These are phyloP conservation scores for Synanthedon formicaeformis DNA, from an alignment of 2,888 invertebrate species.

Conservation along the genomic window DNA sequence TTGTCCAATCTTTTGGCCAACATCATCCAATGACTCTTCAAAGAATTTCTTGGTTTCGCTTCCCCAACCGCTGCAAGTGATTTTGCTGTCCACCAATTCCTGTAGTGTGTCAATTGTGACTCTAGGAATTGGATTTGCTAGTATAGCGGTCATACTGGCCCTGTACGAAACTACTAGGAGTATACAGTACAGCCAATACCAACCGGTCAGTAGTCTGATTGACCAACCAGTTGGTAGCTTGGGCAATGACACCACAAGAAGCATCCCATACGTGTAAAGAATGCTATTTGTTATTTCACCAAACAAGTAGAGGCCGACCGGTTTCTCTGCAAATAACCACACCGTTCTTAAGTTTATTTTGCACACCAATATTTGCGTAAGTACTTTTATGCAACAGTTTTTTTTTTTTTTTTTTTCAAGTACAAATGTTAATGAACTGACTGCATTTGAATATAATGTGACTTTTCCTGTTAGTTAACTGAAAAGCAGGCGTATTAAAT, in stretches of 20 bases:
- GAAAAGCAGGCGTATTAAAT: too few species aligned
- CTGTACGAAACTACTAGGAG: constrained; percentile 83
- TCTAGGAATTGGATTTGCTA: constrained; percentile 82
- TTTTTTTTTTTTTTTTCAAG: too few species aligned
- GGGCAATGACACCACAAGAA: constrained; percentile 82
- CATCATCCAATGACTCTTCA: constrained; percentile 74
- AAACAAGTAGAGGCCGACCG: constrained; percentile 76
- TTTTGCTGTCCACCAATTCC: constrained; percentile 74
- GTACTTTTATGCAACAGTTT: too few species aligned
- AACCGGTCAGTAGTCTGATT: constrained; percentile 82
- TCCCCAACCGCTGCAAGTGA: constrained; percentile 80
- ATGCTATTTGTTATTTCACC: constrained; percentile 79
- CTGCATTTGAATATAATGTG: too few species aligned
- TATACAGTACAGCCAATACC: constrained; percentile 89
- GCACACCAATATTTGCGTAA: too few species aligned
- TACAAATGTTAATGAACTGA: too few species aligned
- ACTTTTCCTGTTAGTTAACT: too few species aligned
- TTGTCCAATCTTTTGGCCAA: constrained; percentile 74
- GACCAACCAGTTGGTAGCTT: constrained; percentile 84
- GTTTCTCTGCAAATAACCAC: constrained; percentile 45
- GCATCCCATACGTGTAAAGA: constrained; percentile 84
- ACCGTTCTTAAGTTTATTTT: too few species aligned
- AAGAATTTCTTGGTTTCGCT: constrained; percentile 79
- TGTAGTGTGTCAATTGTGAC: constrained; percentile 83
- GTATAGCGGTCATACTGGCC: constrained; percentile 87